A percentile compares a stretch with the other conserved stretches of the same genome.
phyloP scores from a whole-genome alignment of 35 echinoderm and acorn worm genomes.

The Acanthaster planci region DNA sequence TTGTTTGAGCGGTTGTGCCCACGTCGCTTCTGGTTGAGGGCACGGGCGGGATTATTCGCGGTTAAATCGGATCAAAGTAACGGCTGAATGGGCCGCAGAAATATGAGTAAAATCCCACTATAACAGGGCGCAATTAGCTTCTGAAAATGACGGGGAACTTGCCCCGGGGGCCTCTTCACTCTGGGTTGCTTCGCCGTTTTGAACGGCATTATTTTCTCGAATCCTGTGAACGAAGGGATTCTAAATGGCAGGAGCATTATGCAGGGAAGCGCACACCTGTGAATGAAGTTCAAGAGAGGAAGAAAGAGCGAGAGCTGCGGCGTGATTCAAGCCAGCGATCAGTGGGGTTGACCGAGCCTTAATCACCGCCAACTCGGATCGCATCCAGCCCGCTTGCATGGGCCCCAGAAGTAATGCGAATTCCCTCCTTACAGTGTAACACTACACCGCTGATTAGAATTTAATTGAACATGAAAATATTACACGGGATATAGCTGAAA shows the following conservation, averaged over 20 bases:
- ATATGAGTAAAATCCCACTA: conserved; percentile 27
- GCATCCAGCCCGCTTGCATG: background rate
- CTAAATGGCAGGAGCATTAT: background rate
- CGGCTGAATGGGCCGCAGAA: conserved; percentile 11
- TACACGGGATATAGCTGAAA: background rate
- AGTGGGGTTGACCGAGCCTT: background rate
- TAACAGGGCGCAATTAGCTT: background rate
- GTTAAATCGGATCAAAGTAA: conserved; percentile 20
- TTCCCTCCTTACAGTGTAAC: background rate
- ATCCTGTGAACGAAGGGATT: background rate
- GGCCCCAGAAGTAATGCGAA: background rate
- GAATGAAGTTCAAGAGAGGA: background rate
- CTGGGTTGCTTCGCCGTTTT: background rate
- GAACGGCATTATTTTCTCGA: too few relatives aligned
- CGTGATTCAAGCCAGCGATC: background rate
- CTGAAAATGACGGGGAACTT: conserved; percentile 13
- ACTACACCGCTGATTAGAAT: conserved; percentile 15
- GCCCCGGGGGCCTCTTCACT: background rate
- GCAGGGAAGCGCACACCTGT: background rate
- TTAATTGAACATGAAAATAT: conserved; percentile 35
- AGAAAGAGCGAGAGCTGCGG: background rate
- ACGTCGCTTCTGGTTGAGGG: background rate
- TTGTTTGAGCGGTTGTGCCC: background rate
- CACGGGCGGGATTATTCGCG: conserved; percentile 11
- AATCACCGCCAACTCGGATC: background rate